Evolutionary conservation across 2,113 vertebrate genomes (phyloP).

Genomic region (Synchiropus splendidus): DNA sequence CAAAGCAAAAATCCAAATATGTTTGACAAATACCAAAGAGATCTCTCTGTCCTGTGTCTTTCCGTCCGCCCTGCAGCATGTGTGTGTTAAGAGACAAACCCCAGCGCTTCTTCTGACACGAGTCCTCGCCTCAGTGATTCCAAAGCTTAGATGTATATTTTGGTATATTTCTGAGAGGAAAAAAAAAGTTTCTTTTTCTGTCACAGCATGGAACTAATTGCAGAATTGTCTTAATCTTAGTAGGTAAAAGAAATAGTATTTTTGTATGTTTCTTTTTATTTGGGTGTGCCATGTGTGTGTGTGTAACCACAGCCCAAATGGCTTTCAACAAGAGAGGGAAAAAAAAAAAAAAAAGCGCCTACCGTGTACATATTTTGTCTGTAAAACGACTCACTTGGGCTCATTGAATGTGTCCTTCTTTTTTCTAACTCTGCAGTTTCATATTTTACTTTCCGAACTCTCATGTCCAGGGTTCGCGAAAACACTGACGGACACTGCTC

Average conservation of each 20-base stretch:
- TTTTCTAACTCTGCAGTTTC: slow-evolving; percentile 49
- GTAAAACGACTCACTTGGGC: slow-evolving; percentile 66
- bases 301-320: slow-evolving; percentile 88
- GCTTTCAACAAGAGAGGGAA: slow-evolving; percentile 54
- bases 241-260: slow-evolving; percentile 99
- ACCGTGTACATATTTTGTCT: slow-evolving; percentile 84
- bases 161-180: slow-evolving; percentile 99
- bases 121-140: slow-evolving; percentile 99
- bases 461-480: slow-evolving; percentile 42
- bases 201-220: slow-evolving; percentile 96
- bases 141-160: slow-evolving; percentile 99
- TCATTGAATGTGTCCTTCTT: slow-evolving; percentile 59
- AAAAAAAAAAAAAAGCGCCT: slow-evolving; percentile 30
- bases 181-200: slow-evolving; percentile 69
- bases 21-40: slow-evolving; percentile 99
- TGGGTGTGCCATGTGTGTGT: slow-evolving; percentile 88
- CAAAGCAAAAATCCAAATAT: slow-evolving; percentile 99
- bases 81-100: slow-evolving; percentile 95
- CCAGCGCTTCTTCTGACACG: slow-evolving; percentile 88
- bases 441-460: slow-evolving; percentile 44
- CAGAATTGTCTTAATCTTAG: slow-evolving; percentile 97
- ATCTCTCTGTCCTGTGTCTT: slow-evolving; percentile 70
- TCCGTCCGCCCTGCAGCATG: slow-evolving; percentile 81
- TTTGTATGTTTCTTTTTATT: slow-evolving; percentile 86
- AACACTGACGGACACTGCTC: slow-evolving; percentile 72